Conservation (phyloP, 2,797 vertebrate genomes). For the Enteromius fasciolatus region DNA sequence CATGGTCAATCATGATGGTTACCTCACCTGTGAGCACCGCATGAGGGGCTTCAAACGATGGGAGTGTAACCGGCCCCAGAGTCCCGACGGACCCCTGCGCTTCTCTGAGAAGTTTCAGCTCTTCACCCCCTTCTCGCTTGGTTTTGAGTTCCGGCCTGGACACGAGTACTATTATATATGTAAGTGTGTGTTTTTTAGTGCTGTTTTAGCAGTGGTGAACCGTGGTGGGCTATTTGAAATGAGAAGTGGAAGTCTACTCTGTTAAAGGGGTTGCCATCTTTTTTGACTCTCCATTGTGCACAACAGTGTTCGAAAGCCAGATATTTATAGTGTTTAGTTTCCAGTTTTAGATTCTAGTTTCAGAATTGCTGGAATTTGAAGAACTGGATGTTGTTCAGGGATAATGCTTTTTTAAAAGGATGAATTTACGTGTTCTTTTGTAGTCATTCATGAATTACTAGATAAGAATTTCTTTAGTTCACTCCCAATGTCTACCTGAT, state of each 20-base stretch:
- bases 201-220: neutral
- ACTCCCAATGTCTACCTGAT: neutral
- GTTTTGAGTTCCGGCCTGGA: slow-evolving; percentile 95
- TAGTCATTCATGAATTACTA: neutral
- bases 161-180: slow-evolving; percentile 98
- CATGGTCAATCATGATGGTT: slow-evolving; percentile 95
- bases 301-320: neutral
- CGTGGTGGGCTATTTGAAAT: neutral
- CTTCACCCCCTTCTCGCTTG: slow-evolving; percentile 97
- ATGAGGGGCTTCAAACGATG: slow-evolving; percentile 96
- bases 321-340: neutral
- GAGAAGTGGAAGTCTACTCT: neutral
- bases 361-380: neutral
- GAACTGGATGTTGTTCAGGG: neutral
- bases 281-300: neutral
- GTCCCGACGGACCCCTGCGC: slow-evolving; percentile 91
- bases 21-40: slow-evolving; percentile 90
- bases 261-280: neutral
- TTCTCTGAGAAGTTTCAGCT: slow-evolving; percentile 99
- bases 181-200: slow-evolving; percentile 72
- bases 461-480: neutral
- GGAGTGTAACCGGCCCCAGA: slow-evolving; percentile 94
- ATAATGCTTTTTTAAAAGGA: neutral
- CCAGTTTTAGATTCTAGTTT: neutral
- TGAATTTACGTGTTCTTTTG: neutral